Evolutionary conservation across 2,113 vertebrate species (phyloP), one percentile per base, ranked within the genome.

Genomic region (Cichladusa arquata): DNA sequence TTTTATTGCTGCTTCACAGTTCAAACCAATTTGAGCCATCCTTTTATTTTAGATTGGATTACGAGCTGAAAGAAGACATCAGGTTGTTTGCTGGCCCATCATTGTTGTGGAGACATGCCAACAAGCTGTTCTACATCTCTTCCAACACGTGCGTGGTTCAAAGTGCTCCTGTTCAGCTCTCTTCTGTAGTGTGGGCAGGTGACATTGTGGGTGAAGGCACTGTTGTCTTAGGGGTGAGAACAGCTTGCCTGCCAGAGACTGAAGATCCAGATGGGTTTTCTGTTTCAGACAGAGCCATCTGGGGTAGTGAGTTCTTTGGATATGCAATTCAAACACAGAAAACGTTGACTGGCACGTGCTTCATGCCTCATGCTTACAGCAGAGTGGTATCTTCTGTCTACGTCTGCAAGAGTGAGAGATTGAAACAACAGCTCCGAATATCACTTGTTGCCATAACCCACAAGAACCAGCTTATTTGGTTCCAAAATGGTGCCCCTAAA

Each of bases 291-390:
- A 93, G 92, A 91, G 88, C 74, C 45, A 38, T 97, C 81, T 97
- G 93, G 94, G 92, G 97, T 14, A 97, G 74, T 15, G 95, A 96
- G 60, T 98, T 98, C 84, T 85, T 98, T 54, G 97, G 95, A 12
- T 99, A 98, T 2, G 86, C 98, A 16, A 12, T 99, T 50, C 96
- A 98, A 70, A 97, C 86, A 40, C 98, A 98, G 53, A 96, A 97
- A 72, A 42, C 88, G 9, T 86, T 99, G 58, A 93, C 95, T 60
- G 97, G 95, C 58, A 36, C 91, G 0, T 62, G 93, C 67, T 97
- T 99, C 66, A 91, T 99, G 84, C 99, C 99, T 81, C 97, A 98
- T 50, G 98, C 98, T 42, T 99, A 99, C 85, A 96, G 98, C 61
- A 95, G 87, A 26, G 96, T 99, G 64, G 96, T 99, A 3, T 96